Percentiles rank a stretch among this genome's conserved stretches.
Conservation (phyloP, 2,888 invertebrate species). For the Isotomurus palustris region DNA sequence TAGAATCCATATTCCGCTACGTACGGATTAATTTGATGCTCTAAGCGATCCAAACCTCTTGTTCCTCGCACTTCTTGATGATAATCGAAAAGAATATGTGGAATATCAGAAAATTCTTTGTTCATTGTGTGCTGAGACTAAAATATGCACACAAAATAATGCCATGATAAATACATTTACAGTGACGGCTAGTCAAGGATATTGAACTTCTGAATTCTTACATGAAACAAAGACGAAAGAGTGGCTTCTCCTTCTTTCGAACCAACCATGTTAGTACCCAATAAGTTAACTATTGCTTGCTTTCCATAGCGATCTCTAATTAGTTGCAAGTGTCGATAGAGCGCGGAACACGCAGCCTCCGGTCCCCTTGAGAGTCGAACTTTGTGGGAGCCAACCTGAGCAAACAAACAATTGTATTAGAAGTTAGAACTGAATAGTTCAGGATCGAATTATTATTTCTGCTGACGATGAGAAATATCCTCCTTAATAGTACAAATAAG, state of each 20-base stretch:
- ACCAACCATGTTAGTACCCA: conserved; percentile 84
- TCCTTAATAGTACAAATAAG: no score
- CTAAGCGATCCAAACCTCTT: conserved; percentile 72
- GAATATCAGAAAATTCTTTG: conserved; percentile 63
- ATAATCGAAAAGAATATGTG: conserved; percentile 91
- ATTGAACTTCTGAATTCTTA: conserved; percentile 42
- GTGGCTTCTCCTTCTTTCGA: conserved; percentile 96
- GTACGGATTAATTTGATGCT: conserved; percentile 69
- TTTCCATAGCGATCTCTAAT: conserved; percentile 86
- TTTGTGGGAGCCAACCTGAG: conserved; percentile 91
- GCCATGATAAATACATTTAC: background rate
- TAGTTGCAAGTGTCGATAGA: conserved; percentile 81
- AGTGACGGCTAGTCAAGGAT: background rate
- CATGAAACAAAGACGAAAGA: conserved; percentile 86
- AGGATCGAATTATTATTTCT: background rate
- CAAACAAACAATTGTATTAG: background rate
- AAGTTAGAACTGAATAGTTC: background rate
- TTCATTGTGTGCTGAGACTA: conserved; percentile 43
- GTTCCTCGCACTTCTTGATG: conserved; percentile 88
- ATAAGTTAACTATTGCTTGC: conserved; percentile 83
- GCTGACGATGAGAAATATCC: no score
- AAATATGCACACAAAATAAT: conserved; percentile 8
- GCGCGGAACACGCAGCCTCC: conserved; percentile 88
- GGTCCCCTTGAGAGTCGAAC: conserved; percentile 93
- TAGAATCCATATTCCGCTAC: conserved; percentile 72